Conservation (phyloP, 2,113 vertebrate genomes). For the Podarcis cretensis region DNA sequence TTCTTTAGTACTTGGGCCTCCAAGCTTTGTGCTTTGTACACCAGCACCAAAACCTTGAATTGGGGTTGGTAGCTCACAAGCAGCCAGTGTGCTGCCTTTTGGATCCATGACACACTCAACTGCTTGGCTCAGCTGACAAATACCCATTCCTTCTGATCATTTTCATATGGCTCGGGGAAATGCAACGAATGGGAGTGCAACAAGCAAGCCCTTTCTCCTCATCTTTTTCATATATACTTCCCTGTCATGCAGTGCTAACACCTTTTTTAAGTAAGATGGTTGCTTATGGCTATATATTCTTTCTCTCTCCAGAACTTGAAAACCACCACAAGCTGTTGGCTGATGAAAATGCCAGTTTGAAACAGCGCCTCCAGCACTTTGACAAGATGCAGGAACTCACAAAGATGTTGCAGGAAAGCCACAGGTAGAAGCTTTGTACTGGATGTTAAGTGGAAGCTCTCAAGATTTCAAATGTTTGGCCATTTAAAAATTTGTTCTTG, state of each 20-base stretch:
- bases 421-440: slow-evolving; percentile 63
- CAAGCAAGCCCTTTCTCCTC: neutral
- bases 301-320: slow-evolving; percentile 63
- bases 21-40: too few species aligned
- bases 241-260: neutral
- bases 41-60: too few species aligned
- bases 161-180: neutral
- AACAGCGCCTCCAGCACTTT: slow-evolving; percentile 69
- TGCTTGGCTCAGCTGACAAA: too few species aligned
- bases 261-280: neutral
- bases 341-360: slow-evolving; percentile 72
- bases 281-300: neutral
- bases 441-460: neutral
- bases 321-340: slow-evolving; percentile 71
- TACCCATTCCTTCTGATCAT: neutral
- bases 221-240: neutral
- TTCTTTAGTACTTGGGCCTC: too few species aligned
- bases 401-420: slow-evolving; percentile 79
- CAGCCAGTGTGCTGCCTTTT: too few species aligned
- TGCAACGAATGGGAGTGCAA: too few species aligned
- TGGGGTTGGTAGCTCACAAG: too few species aligned
- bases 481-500: neutral
- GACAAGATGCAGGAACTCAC: slow-evolving; percentile 72
- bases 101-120: too few species aligned
- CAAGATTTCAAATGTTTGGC: neutral